Evolutionary conservation across 2,888 invertebrate genomes (phyloP).

Genomic region (Pheosia tremula): DNA sequence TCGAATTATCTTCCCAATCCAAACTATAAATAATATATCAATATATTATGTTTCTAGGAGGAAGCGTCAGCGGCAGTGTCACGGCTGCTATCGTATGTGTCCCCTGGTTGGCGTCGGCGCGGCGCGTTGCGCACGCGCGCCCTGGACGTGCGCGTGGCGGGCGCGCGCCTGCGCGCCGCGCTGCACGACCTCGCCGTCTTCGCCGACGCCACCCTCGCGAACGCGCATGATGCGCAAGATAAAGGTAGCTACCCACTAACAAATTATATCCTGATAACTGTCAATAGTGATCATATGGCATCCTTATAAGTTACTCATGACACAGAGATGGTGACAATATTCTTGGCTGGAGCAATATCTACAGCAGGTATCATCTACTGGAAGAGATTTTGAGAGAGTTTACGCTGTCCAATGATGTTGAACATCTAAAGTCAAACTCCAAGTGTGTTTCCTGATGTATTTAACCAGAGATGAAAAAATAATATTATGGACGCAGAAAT

Average conservation of each 20-base stretch:
- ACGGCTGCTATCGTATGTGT: slow-evolving; percentile 88
- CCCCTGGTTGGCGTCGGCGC: slow-evolving; percentile 92
- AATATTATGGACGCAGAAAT: too few species aligned
- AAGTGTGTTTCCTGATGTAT: too few species aligned
- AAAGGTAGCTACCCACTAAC: slow-evolving; percentile 81
- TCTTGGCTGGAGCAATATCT: too few species aligned
- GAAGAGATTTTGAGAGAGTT: too few species aligned
- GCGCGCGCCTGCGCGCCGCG: slow-evolving; percentile 90
- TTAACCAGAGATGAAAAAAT: too few species aligned
- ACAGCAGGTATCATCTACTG: too few species aligned
- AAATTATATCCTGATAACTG: neutral
- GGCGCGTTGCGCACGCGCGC: slow-evolving; percentile 91
- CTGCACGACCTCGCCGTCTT: slow-evolving; percentile 95
- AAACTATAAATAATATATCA: neutral
- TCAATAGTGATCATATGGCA: too few species aligned
- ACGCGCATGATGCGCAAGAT: slow-evolving; percentile 92
- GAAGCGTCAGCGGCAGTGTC: slow-evolving; percentile 93
- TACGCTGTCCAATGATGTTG: too few species aligned
- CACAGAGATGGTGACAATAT: too few species aligned
- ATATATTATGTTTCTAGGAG: slow-evolving; percentile 50
- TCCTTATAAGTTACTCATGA: neutral
- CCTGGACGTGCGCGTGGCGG: slow-evolving; percentile 93
- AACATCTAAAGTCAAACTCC: too few species aligned
- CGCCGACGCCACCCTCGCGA: slow-evolving; percentile 94
- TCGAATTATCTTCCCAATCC: neutral